Evolutionary conservation across 2,888 invertebrate species (phyloP), one percentile per base, ranked within the genome.

Genomic region (Drosophila putrida): DNA sequence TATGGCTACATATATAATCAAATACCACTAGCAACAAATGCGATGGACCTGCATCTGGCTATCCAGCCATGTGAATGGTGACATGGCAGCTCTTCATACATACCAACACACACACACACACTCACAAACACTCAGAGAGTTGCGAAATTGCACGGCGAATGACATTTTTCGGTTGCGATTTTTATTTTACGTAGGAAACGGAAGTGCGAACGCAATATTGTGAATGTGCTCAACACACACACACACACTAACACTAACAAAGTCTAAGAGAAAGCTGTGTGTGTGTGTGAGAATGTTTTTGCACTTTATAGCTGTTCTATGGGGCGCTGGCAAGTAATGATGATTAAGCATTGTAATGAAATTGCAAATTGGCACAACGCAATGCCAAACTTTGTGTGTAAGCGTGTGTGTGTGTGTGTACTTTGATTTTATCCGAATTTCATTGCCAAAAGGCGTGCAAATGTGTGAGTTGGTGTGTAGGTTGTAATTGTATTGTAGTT

Each of bases 291-390:
- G 33, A 49, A 33, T 65, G 41, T 41, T 9, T 53, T 49, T 46
- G 58, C 69, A 36, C 61, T 70, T 72, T 68, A 70, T 75, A 64
- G 63, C 80, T 41, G 31, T 44, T 46, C 38, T 63, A 20, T 53
- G 41, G 38, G 31, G 47, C 57, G 60, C 57, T 54, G 55, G 49
- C 80, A 71, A 67, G 75, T 83, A 84, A 88, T 89, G 88, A 88
- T 90, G 90, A 90, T 88, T 90, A 86, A 89, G 77, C 86, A 85
- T 80, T 80, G 89, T 82, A 90, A 88, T 88, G 88, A 90, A 90
- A 88, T 89, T 85, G 82, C 82, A 89, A 88, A 88, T 88, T 88
- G 88, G 81, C 66, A 69, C 70, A 75, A 70, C 79, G 66, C 68
- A 68, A 59, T 66, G 66, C 71, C 76, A 68, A 78, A 82, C 57